phyloP scores from a whole-genome alignment of 2,888 invertebrate species.

The Hartigia nigra region DNA sequence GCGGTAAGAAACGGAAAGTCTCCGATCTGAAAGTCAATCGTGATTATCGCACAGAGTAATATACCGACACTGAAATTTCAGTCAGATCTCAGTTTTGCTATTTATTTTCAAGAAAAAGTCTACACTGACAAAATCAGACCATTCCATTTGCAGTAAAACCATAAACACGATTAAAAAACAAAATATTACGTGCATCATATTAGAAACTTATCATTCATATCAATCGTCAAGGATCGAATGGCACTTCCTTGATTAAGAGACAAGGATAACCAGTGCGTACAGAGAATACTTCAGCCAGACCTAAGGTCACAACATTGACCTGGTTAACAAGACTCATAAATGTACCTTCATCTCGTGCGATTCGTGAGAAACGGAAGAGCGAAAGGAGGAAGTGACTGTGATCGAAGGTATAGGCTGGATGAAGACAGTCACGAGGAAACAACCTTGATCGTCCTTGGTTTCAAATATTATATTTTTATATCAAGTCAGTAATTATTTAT shows the following conservation, averaged over 20 bases:
- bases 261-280: constrained; percentile 53
- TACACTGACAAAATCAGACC: not conserved
- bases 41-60: not conserved
- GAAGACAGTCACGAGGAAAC: not conserved
- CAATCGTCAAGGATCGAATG: not conserved
- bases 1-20: not conserved
- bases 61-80: not conserved
- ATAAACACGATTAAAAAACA: too few relatives aligned
- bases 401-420: too few relatives aligned
- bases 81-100: not conserved
- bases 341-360: constrained; percentile 34
- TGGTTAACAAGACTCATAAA: constrained; percentile 38
- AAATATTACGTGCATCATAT: not conserved
- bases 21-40: not conserved
- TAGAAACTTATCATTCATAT: not conserved
- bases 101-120: not conserved
- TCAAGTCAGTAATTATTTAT: not conserved
- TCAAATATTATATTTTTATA: not conserved
- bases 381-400: not conserved
- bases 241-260: constrained; percentile 7
- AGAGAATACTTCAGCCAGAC: not conserved
- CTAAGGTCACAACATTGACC: constrained; percentile 60
- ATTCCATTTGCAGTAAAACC: not conserved
- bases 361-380: not conserved
- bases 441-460: not conserved